A percentile compares a stretch with the other conserved stretches of the same genome.
These are phyloP conservation scores for Anas platyrhynchos DNA, from an alignment of 2,113 vertebrate genomes.

Conservation along the genomic window DNA sequence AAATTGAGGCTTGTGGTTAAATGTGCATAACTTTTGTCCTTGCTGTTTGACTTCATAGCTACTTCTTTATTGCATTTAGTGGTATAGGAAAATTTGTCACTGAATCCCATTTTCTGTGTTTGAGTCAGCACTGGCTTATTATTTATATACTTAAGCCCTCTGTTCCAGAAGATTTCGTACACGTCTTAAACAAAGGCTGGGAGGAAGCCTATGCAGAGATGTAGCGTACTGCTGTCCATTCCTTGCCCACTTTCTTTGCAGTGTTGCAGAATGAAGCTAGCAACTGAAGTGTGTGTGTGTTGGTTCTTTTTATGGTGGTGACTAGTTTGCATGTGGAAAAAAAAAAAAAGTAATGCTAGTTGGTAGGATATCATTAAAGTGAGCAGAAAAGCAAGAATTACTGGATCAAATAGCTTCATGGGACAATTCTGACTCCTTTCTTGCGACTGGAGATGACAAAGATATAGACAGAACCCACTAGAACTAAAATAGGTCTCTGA, in stretches of 20 bases:
- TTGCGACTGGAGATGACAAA: background rate
- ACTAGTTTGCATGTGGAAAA: background rate
- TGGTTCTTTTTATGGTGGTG: background rate
- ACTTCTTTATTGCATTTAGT: background rate
- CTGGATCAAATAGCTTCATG: background rate
- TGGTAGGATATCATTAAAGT: background rate
- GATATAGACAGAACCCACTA: background rate
- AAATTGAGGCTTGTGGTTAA: slow-evolving; percentile 10
- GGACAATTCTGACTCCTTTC: background rate
- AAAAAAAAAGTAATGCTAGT: background rate
- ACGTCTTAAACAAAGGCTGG: background rate
- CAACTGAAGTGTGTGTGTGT: background rate
- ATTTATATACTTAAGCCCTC: background rate
- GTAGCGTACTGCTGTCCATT: accelerated
- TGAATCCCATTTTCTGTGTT: background rate
- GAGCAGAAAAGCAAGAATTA: background rate
- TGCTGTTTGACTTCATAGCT: background rate
- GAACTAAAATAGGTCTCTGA: background rate
- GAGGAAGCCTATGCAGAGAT: background rate
- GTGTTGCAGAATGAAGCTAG: background rate
- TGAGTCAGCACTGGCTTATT: background rate
- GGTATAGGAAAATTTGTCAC: background rate
- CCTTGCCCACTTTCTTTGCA: background rate
- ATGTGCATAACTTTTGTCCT: background rate
- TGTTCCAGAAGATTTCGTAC: background rate